Evolutionary conservation across 2,888 invertebrate species (phyloP), one percentile per base, ranked within the genome.

Genomic region (Agrochola litura): DNA sequence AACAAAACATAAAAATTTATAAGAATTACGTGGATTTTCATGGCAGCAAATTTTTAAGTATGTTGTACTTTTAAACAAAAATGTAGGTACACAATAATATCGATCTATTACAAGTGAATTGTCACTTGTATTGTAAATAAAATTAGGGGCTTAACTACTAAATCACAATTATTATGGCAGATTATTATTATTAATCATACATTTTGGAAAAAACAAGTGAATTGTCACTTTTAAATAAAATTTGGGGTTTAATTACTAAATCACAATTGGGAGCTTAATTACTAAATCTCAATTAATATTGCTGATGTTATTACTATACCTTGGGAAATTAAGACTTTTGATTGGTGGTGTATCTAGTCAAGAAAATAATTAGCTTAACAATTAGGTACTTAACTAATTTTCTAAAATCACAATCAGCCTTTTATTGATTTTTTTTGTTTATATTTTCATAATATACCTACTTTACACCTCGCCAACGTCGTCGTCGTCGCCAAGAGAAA

Each of bases 401-500:
- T 72, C 61, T 72, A 72, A 72, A 72, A 63, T 63, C 63, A 73
- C 73, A 73, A 56, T 64, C 66, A 73, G 73, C 66, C 73, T 66
- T 63, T 73, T 66, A 73, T 66, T 66, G 66, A 58, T 10, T 76
- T 69, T 75, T 64, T 76, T 70, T 69, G 64, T 70, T 76, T 76
- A 76, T 70, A 70, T 76, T 70, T 76, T 76, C 69, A 65, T 76
- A 76, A 76, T 76, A 65, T 70, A 76, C 41, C 70, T 70, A 76
- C 69, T 76, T 76, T 76, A 76, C 68, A 76, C 56, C 76, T 76
- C 76, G 70, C 76, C 69, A 75, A 74, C 56, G 41, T 71, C 64
- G 64, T 76, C 76, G 56, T 58, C 72, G 76, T 76, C 72, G 72
- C 76, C 72, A 76, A 76, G 65, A 76, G 72, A 76, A 76, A 66